Base-by-base conservation (phyloP, 2,113 vertebrate genomes). In the Madoqua kirkii region DNA sequence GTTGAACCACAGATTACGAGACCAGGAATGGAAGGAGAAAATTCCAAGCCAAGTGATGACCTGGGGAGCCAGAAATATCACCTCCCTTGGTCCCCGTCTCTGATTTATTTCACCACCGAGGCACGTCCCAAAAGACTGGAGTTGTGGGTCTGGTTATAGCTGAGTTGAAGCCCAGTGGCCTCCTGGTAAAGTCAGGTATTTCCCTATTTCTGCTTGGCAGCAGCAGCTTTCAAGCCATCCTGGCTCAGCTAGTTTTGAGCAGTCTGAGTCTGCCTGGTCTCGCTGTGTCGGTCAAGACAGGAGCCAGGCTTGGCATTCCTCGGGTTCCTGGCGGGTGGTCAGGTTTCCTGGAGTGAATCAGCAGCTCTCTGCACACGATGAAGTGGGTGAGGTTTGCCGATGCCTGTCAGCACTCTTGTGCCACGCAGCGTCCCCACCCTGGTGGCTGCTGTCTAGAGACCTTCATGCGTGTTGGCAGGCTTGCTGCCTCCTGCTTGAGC, bases 291-390 rank as follows among this genome's bases (percentile, higher is more conserved):
- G 57, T 36, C 31, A 31, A 87, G 90, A 40, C 84, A 50, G 96
- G 50, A 92, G 84, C 89, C 81, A 82, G 82, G 43, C 82, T 87
- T 87, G 95, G 97, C 91, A 40, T 33, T 86, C 40, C 4, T 0
- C 1, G 1, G 67, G 40, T 13, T 45, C 17, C 74, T 67, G 90
- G 90, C 8, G 76, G 0, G 2, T 59, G 29, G 52, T 79, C 64
- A 5, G 48, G 59, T 57, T 98, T 94, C 96, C 82, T 25, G 92
- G 60, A 93, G 76, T 98, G 97, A 97, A 43, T 96, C 92, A 91
- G 95, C 96, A 96, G 5, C 64, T 94, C 57, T 71, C 55, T 92
- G 85, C 71, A 4, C 89, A 78, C 1, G 4, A 7, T 14, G 3
- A 62, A 33, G 13, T 33, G n/a, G 57, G 71, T n/a, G 87, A 74